phyloP scores from a whole-genome alignment of 2,113 vertebrate genomes.

The Brachypteracias leptosomus region DNA sequence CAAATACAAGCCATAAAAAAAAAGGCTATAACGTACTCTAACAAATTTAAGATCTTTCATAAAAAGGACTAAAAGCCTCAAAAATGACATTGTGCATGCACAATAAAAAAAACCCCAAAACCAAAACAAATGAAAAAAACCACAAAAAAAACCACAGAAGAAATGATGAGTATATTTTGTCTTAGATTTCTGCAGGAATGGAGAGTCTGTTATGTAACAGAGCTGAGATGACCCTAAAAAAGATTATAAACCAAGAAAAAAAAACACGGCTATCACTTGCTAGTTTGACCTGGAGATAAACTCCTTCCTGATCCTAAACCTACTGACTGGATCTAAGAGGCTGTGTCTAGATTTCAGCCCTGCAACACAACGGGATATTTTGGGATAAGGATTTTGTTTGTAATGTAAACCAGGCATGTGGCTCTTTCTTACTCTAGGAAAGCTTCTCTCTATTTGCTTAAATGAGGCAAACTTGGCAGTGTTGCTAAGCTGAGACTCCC shows the following conservation, averaged over 20 bases:
- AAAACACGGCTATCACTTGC: not conserved
- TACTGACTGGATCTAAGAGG: not conserved
- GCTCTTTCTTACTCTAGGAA: not conserved
- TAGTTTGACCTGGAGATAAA: not conserved
- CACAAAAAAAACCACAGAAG: not conserved
- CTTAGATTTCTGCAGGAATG: not conserved
- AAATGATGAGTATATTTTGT: not conserved
- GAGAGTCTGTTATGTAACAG: not conserved
- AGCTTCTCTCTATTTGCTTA: not conserved
- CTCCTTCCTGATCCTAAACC: not conserved
- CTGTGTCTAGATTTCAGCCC: not conserved
- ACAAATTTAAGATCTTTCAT: not conserved
- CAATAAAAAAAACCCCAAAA: not conserved
- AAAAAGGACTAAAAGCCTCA: not conserved
- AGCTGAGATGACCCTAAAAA: not conserved
- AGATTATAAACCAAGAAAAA: not conserved
- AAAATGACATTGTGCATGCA: not conserved
- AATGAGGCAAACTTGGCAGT: not conserved
- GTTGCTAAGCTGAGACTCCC: not conserved
- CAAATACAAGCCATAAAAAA: not conserved
- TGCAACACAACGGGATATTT: not conserved
- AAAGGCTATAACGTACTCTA: not conserved
- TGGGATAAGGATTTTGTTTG: not conserved
- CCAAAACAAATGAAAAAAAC: not conserved
- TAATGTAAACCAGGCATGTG: not conserved